Base-by-base conservation (phyloP, 2,797 vertebrate genomes). In the Hoplostethus mediterraneus region DNA sequence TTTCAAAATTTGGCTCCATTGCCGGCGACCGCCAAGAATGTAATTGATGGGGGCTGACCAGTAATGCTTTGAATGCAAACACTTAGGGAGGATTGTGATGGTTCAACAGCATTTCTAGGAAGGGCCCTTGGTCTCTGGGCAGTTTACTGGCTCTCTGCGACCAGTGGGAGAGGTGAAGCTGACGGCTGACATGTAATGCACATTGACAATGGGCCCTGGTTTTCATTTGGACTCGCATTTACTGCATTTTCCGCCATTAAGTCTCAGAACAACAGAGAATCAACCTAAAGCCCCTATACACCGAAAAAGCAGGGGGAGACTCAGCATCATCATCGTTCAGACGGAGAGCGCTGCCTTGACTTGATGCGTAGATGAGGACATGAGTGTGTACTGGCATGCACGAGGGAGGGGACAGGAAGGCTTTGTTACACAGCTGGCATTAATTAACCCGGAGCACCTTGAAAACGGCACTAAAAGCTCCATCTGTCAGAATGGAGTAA, bases 61-160 rank as follows among this genome's bases (percentile, higher is more conserved):
- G 86, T 89, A 82, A 91, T 86, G 86, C 80, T 69, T 79, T 84
- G 86, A 89, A 90, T 78, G 72, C 87, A 91, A 91, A 91, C 89
- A 82, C 87, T 86, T 88, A 68, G 73, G 80, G 83, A 87, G 85
- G 80, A 88, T 89, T 92, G 85, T 89, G 90, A 93, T 92, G 89
- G 92, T 93, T 93, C 88, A 92, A 88, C 90, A 87, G 83, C 73
- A 74, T 92, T 93, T 92, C 87, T 84, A 84, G 86, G 86, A 90
- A 91, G 82, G 73, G 80, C 63, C 69, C 65, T 62, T 30, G 63
- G 79, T 82, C 89, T 85, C 77, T 63, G 85, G 81, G 85, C 86
- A 83, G 85, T 86, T 90, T 83, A 67, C 78, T 70, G 78, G 77
- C 88, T 79, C 81, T 62, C 60, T 77, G 67, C 8, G 62, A 80